phyloP scores from a whole-genome alignment of 2,113 vertebrate species.

The Muntiacus reevesi region DNA sequence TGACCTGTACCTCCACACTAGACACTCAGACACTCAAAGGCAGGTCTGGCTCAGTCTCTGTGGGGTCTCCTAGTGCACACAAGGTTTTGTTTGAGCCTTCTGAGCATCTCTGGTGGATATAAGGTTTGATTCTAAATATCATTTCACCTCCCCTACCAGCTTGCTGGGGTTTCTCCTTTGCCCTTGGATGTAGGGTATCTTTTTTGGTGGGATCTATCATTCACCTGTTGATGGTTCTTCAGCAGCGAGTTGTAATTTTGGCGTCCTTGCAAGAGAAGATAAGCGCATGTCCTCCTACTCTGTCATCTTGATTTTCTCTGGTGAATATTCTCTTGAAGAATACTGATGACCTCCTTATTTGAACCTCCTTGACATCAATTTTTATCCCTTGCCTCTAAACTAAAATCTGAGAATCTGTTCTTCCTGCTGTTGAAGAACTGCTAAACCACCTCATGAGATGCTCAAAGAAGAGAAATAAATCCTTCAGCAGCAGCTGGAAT shows the following conservation, averaged over 20 bases:
- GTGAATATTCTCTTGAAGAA: not conserved
- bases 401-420: not conserved
- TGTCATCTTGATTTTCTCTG: not conserved
- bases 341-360: not conserved
- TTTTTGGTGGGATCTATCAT: not conserved
- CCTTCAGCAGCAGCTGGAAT: not conserved
- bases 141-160: not conserved
- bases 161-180: not conserved
- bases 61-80: not conserved
- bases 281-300: not conserved
- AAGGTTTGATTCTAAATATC: not conserved
- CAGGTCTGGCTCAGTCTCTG: not conserved
- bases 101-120: not conserved
- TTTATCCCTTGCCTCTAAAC: not conserved
- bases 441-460: not conserved
- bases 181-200: not conserved
- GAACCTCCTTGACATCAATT: not conserved
- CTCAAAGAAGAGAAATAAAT: not conserved
- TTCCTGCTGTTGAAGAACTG: not conserved
- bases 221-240: not conserved
- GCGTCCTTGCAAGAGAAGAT: rapidly evolving
- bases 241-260: not conserved
- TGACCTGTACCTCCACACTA: not conserved
- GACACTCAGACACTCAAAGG: not conserved
- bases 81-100: not conserved